These are phyloP conservation scores for Myrmecobius fasciatus DNA, from an alignment of 2,113 vertebrate species.

Conservation along the genomic window DNA sequence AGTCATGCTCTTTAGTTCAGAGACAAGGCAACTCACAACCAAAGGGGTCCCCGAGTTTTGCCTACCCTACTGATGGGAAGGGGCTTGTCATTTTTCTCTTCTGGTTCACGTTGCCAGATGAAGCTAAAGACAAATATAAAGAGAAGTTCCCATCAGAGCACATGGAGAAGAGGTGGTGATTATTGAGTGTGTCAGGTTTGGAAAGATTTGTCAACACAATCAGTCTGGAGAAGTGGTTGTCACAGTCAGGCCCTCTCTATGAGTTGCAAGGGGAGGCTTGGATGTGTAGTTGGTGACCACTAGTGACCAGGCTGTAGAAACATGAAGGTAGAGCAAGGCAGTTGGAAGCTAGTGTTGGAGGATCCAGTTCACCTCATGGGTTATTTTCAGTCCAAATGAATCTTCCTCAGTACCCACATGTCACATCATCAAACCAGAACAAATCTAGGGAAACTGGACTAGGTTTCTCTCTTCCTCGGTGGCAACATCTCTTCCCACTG, in stretches of 20 bases:
- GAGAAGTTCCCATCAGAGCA: slow-evolving; percentile 11
- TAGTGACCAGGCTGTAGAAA: not conserved
- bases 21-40: not conserved
- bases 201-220: not conserved
- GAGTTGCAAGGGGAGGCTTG: not conserved
- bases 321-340: not conserved
- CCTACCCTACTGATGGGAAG: slow-evolving; percentile 17
- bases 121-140: slow-evolving; percentile 61
- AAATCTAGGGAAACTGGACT: not conserved
- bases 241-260: not conserved
- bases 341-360: not conserved
- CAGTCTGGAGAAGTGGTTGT: not conserved
- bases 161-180: not conserved
- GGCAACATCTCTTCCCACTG: not conserved
- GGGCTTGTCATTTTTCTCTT: fast-evolving
- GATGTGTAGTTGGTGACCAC: not conserved
- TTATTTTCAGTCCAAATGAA: not conserved
- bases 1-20: not conserved
- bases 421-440: not conserved
- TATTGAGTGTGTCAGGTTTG: not conserved
- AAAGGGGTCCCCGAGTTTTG: not conserved
- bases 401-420: not conserved
- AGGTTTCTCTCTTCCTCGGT: not conserved
- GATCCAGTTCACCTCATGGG: not conserved
- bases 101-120: not conserved